A percentile compares a stretch with the other conserved stretches of the same genome.
Conservation (phyloP, 2,888 invertebrate genomes). For the Ectropis crepuscularia region DNA sequence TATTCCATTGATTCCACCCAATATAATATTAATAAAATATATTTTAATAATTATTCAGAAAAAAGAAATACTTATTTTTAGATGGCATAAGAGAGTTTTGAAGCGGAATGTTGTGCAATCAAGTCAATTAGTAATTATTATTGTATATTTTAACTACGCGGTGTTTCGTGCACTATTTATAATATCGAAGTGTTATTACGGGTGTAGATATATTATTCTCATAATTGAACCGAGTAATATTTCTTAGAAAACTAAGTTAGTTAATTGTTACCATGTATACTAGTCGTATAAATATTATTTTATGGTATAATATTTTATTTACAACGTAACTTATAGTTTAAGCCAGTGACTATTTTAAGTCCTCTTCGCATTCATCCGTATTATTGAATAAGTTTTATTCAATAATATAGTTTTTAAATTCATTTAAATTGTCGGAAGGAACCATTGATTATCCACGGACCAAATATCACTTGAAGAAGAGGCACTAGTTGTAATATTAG, state of each 20-base stretch:
- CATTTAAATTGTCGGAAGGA: constrained; percentile 38
- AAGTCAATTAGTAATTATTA: constrained; percentile 4
- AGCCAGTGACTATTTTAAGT: constrained; percentile 46
- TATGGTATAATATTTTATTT: constrained; percentile 47
- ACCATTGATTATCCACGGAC: constrained; percentile 33
- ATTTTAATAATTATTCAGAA: too few relatives aligned
- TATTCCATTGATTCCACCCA: too few relatives aligned
- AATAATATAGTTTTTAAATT: constrained; percentile 26
- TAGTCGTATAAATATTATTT: constrained; percentile 56
- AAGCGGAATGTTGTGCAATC: constrained; percentile 10
- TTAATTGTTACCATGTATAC: constrained; percentile 42
- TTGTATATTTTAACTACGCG: constrained; percentile 50
- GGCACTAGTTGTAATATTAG: constrained; percentile 48
- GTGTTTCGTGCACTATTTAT: constrained; percentile 62
- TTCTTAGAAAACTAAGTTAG: constrained; percentile 47
- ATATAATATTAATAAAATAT: too few relatives aligned
- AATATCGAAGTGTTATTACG: constrained; percentile 54
- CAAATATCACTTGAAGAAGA: constrained; percentile 45
- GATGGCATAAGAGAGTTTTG: too few relatives aligned
- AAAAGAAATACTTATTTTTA: too few relatives aligned
- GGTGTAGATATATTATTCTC: constrained; percentile 53
- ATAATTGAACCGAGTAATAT: constrained; percentile 54
- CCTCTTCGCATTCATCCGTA: constrained; percentile 42
- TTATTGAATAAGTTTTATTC: constrained; percentile 30
- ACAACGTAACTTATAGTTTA: constrained; percentile 52